A percentile compares a stretch with the other conserved stretches of the same genome.
Conservation (phyloP, 2,113 vertebrate species). For the Saccopteryx leptura region DNA sequence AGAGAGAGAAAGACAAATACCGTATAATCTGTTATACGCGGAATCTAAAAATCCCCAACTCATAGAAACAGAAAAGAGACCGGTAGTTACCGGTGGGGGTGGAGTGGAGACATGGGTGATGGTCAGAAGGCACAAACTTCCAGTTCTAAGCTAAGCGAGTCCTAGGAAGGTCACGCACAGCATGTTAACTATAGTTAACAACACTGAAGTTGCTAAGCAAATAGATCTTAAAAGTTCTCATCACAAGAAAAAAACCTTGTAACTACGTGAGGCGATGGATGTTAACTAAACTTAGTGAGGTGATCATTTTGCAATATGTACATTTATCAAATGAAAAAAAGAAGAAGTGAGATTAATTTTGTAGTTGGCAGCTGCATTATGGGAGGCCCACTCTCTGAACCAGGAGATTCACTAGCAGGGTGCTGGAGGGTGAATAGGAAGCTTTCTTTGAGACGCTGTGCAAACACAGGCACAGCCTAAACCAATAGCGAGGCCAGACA, state of each 20-base stretch:
- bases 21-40: neutral
- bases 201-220: neutral
- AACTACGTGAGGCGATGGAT: neutral
- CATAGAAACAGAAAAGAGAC: neutral
- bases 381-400: neutral
- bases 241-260: neutral
- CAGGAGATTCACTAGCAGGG: neutral
- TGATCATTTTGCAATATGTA: neutral
- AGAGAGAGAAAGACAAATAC: neutral
- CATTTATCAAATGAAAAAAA: neutral
- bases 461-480: neutral
- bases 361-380: neutral
- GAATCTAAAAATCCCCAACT: neutral
- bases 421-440: neutral
- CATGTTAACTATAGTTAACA: neutral
- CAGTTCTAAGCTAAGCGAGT: neutral
- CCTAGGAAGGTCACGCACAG: neutral
- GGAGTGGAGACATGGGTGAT: neutral
- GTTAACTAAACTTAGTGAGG: neutral
- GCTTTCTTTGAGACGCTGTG: conserved; percentile 16
- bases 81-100: neutral
- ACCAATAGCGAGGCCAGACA: neutral
- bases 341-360: neutral
- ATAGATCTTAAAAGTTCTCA: neutral
- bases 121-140: neutral